Percentiles rank a stretch among this genome's conserved stretches.
Conservation (phyloP, 2,888 invertebrate species). For the Chirona hameri region DNA sequence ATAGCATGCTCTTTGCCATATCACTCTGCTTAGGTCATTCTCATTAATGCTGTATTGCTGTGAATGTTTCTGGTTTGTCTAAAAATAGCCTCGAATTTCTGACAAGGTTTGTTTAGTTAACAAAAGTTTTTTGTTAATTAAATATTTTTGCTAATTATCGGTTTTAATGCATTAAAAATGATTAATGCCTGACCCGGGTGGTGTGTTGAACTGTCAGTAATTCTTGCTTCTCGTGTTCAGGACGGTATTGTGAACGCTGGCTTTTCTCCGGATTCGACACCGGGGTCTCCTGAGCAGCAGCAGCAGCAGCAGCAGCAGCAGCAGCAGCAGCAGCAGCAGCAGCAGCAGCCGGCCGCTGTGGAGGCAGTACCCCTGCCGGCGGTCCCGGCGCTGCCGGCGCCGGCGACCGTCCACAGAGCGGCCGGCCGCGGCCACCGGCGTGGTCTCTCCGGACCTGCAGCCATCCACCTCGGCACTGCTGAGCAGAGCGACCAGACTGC, state of each 20-base stretch:
- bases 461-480: neutral
- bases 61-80: too few relatives aligned
- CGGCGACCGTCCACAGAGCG: neutral
- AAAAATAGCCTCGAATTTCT: too few relatives aligned
- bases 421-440: neutral
- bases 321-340: neutral
- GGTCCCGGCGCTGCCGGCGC: neutral
- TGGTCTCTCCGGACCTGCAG: neutral
- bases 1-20: too few relatives aligned
- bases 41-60: too few relatives aligned
- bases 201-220: too few relatives aligned
- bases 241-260: neutral
- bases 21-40: too few relatives aligned
- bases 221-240: neutral
- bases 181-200: too few relatives aligned
- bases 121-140: too few relatives aligned
- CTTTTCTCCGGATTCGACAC: neutral
- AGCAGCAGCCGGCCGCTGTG: neutral
- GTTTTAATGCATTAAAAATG: too few relatives aligned
- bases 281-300: neutral
- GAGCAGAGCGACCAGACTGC: neutral
- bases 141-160: too few relatives aligned
- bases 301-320: neutral
- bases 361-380: neutral
- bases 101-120: too few relatives aligned